Percentiles rank a stretch among this genome's conserved stretches.
Evolutionary conservation across 2,888 invertebrate genomes (phyloP).

Genomic region (Pseudococcus longispinus): DNA sequence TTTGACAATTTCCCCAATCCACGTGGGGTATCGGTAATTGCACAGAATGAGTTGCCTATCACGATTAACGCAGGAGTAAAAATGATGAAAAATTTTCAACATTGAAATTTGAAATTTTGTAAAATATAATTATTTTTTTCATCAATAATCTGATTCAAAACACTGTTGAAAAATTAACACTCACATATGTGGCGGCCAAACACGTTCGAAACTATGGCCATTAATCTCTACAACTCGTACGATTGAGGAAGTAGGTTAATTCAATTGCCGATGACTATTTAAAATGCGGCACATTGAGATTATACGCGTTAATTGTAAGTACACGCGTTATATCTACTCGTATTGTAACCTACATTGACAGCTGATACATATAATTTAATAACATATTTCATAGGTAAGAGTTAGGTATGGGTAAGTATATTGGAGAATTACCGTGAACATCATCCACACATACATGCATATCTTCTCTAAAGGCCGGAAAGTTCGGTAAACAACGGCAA

Average conservation of each 20-base stretch:
- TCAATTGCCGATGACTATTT: slow-evolving; percentile 3
- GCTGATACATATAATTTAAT: slow-evolving; percentile 14
- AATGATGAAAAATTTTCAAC: too few species aligned
- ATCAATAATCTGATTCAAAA: not conserved
- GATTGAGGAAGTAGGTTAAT: slow-evolving; percentile 11
- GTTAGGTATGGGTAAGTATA: not conserved
- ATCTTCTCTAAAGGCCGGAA: slow-evolving; percentile 84
- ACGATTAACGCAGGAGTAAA: too few species aligned
- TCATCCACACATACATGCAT: slow-evolving; percentile 84
- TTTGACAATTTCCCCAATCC: too few species aligned
- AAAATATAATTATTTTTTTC: not conserved
- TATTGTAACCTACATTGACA: slow-evolving; percentile 11
- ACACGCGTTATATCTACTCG: not conserved
- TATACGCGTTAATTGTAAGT: not conserved
- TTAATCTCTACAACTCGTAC: not conserved
- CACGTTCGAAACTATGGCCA: not conserved
- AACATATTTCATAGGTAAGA: not conserved
- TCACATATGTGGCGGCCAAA: not conserved
- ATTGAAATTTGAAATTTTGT: too few species aligned
- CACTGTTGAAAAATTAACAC: not conserved
- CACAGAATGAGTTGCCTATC: too few species aligned
- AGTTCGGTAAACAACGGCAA: slow-evolving; percentile 78
- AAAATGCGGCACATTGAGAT: not conserved
- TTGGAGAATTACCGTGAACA: slow-evolving; percentile 74
- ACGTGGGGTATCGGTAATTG: too few species aligned